Base-by-base conservation (phyloP, 2,888 invertebrate species). In the Timema cristinae region DNA sequence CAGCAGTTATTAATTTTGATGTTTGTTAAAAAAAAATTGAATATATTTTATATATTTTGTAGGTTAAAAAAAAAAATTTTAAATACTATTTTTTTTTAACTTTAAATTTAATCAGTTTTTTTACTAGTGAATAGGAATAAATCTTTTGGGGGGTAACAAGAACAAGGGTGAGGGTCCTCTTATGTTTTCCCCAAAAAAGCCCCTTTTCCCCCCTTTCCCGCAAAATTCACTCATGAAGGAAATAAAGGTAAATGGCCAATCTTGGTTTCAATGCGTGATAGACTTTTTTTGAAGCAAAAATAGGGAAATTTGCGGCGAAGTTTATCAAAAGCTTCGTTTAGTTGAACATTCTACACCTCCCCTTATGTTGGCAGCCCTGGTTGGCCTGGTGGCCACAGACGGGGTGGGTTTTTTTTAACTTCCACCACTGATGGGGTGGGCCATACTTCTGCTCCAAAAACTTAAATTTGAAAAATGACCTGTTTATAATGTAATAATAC, bases 281-380 rank as follows among this genome's bases (percentile, higher is more conserved):
- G 86, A 0, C 97, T 89, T 82, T 97, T 97, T 82, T 98, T 97
- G 81, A 97, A 0, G 97, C 97, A 79, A 98, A 98, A 0, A 97
- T 97, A 32, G n/a, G 97, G 97, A 6, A 96, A 93, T 86, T 95
- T 95, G 79, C 95, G 87, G 49, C 97, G 85, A 59, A 98, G 84
- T 80, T 93, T 93, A 81, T 97, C 97, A 79, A 98, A 98, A 0
- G 97, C 97, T 81, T 96, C 96, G 81, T 97, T 98, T 75, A 97
- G 85, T 96, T 97, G 82, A 95, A 96, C 96, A 98, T 97, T 75
- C 97, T 87, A 47, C 96, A 69, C 97, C 86, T 82, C 97, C 97
- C 5, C 96, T 88, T 75, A 96, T 95, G 83, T 97, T 97, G 49
- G 96, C 96, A 0, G 96, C 96, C 70, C 95, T 87, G 52, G 86